Evolutionary conservation across 2,113 vertebrate species (phyloP).

Genomic region (Nettapus auritus): DNA sequence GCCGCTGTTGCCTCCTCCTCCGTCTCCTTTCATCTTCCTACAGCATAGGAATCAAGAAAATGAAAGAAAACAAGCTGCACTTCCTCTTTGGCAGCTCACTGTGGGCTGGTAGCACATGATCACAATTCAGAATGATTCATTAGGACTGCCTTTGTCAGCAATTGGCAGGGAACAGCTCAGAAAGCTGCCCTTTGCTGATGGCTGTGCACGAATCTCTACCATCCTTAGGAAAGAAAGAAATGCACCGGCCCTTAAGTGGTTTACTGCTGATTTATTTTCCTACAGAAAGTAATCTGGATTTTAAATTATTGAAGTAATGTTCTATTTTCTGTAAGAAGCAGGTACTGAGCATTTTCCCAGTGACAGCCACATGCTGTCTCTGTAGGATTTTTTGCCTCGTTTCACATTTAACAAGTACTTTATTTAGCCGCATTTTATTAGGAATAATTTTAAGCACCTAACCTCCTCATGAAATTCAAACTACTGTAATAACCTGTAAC

Average conservation of each 20-base stretch:
- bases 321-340: conserved; percentile 1
- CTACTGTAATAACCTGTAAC: neutral
- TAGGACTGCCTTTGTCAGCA: conserved; percentile 82
- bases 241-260: neutral
- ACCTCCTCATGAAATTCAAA: neutral
- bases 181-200: conserved; percentile 56
- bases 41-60: conserved; percentile 68
- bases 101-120: conserved; percentile 79
- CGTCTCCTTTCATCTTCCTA: conserved; percentile 71
- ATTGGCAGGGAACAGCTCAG: conserved; percentile 69
- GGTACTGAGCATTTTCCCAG: neutral
- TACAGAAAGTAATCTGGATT: conserved; percentile 1
- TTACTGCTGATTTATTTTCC: neutral
- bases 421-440: neutral
- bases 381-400: neutral
- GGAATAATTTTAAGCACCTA: neutral
- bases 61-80: conserved; percentile 84
- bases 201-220: conserved; percentile 11
- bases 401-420: conserved; percentile 4
- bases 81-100: conserved; percentile 82
- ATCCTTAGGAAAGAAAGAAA: conserved; percentile 37
- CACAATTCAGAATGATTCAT: conserved; percentile 70
- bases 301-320: conserved; percentile 19
- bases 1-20: conserved; percentile 43
- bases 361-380: neutral